Evolutionary conservation across 2,888 invertebrate species (phyloP), one percentile per base, ranked within the genome.

Genomic region (Polyommatus iphigenia): DNA sequence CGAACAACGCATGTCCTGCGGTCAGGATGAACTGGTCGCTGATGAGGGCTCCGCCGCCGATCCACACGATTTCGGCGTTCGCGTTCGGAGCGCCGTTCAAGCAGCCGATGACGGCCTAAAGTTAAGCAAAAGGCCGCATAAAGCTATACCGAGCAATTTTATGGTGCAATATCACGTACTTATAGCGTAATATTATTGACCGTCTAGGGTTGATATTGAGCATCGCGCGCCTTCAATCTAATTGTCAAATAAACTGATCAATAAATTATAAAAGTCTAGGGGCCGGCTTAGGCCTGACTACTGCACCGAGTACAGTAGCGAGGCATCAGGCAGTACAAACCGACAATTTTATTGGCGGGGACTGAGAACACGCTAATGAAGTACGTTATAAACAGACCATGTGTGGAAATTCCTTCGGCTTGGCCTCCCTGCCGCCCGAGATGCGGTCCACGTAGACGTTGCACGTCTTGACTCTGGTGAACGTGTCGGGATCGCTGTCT

Each of bases 11-110:
- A 67, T 83, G 83, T 0, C 79, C 85, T 0, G 87, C 87, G 0
- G 87, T 86, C n/a, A 87, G 79, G 3, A 87, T 83, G 57, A 81
- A 87, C 76, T 79, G 79, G 57, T 85, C 84, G 75, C 85, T 87
- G 78, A 87, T 83, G 7, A 87, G 81, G 1, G 85, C 80, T 0
- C 87, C 87, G 1, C 84, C 87, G 0, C 83, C 85, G 10, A 86
- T 77, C 87, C 87, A 86, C 20, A 67, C 54, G 13, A 83, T 81
- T 6, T 81, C 81, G 0, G 54, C 73, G 0, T 81, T 76, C 0
- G 32, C 54, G 10, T 62, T 67, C 10, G 59, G 67, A 0, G 78
- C 75, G 0, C 71, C 50, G 20, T 78, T 78, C 36, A 78, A 78
- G 59, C 78, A 81, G 8, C 83, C 83, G 3, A 83, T 77, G 0